Evolutionary conservation across 2,797 vertebrate species (phyloP), one percentile per base, ranked within the genome.

Genomic region (Sebastiscus albofasciatus): DNA sequence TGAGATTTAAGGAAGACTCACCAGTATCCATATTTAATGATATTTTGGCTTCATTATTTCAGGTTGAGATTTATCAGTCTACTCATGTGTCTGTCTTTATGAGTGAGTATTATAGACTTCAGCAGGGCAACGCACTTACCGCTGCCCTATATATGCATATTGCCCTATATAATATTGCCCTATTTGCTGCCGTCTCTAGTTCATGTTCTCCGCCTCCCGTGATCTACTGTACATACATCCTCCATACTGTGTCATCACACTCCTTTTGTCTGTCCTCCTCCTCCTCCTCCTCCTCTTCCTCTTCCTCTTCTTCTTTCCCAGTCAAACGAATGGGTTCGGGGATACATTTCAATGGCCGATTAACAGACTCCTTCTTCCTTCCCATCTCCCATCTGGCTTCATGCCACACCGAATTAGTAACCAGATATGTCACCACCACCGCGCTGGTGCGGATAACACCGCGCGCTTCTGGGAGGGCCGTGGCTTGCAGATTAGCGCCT

Each of bases 401-500:
- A 77, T 75, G 89, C 85, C 89, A 81, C 87, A 85, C 88, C 52
- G 77, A 92, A 92, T 94, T 92, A 95, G 94, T 82, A 93, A 91
- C 87, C 79, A 90, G 92, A 92, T 91, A 90, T 84, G 83, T 87
- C 84, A 83, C 75, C 79, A 79, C 79, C 89, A 75, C 77, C 58
- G 77, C 24, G 81, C 90, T 75, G 77, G 86, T 83, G 81, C 59
- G 82, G 90, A 90, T 92, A 94, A 92, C 89, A 78, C 82, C 33
- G 73, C 59, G 59, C 71, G 77, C 91, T 92, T 90, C 78, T 82
- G 91, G 89, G 90, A 92, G 81, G 85, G 87, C 82, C 67, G 36
- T 46, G 82, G 89, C 82, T 91, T 78, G 67, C 87, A 94, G 91
- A 96, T 94, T 94, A 94, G 87, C 83, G 71, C 75, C 86, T 89